A percentile compares a stretch with the other conserved stretches of the same genome.
Evolutionary conservation across 2,113 vertebrate species (phyloP).

Genomic region (Dipodomys merriami): DNA sequence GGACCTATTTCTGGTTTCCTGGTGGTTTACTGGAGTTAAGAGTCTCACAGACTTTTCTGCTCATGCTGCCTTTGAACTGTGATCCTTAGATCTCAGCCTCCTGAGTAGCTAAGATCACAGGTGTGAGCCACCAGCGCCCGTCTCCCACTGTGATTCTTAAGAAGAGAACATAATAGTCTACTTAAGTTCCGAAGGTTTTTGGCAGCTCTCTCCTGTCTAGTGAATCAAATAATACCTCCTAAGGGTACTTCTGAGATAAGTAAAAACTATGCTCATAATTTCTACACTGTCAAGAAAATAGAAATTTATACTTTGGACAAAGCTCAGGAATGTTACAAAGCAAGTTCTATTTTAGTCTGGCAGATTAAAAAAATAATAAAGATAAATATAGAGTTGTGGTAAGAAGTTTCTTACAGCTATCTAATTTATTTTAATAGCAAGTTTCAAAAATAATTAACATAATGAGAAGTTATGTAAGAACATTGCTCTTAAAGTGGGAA

Average conservation of each 20-base stretch:
- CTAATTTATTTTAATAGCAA: slow-evolving; percentile 80
- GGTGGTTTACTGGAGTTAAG: no score
- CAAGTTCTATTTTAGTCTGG: slow-evolving; percentile 63
- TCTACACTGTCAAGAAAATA: slow-evolving; percentile 67
- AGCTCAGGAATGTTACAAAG: slow-evolving; percentile 57
- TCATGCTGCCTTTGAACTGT: no score
- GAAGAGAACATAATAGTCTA: slow-evolving; percentile 61
- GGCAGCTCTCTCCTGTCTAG: slow-evolving; percentile 72
- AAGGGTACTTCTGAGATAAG: slow-evolving; percentile 73
- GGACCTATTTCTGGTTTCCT: no score
- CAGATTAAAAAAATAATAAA: not conserved
- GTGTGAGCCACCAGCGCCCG: no score
- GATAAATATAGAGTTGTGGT: slow-evolving; percentile 60
- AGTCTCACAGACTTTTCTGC: no score
- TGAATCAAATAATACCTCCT: slow-evolving; percentile 80
- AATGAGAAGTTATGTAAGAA: slow-evolving; percentile 59
- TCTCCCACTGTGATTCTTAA: not conserved
- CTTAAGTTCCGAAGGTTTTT: slow-evolving; percentile 75
- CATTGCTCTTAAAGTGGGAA: slow-evolving; percentile 12
- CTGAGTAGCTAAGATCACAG: no score
- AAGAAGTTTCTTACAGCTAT: slow-evolving; percentile 69
- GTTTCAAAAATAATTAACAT: slow-evolving; percentile 75
- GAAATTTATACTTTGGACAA: slow-evolving; percentile 8
- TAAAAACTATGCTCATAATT: slow-evolving; percentile 70
- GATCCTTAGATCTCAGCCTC: no score